phyloP scores from a whole-genome alignment of 1,140 invertebrate species.

The Chironomus tepperi region DNA sequence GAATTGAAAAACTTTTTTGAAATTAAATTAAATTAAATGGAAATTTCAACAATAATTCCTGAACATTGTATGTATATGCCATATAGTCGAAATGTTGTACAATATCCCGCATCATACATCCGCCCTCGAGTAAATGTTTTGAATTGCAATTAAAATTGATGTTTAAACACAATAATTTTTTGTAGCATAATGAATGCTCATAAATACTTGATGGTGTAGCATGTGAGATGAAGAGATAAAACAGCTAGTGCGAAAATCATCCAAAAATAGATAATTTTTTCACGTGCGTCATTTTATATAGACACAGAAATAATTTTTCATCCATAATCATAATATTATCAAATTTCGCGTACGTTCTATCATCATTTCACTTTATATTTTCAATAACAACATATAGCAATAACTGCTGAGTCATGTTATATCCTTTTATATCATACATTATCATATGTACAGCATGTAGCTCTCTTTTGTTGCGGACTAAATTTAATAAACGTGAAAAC shows the following conservation, averaged over 20 bases:
- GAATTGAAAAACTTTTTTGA: too few relatives aligned
- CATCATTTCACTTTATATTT: not conserved
- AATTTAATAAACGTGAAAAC: constrained; percentile 6
- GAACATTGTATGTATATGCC: too few relatives aligned
- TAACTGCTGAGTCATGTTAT: not conserved
- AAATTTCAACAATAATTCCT: too few relatives aligned
- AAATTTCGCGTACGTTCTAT: not conserved
- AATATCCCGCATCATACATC: too few relatives aligned
- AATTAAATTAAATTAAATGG: too few relatives aligned
- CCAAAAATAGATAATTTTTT: not conserved
- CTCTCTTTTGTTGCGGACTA: not conserved
- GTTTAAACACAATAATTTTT: not conserved
- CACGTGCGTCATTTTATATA: not conserved
- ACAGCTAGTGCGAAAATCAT: too few relatives aligned
- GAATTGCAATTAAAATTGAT: constrained; percentile 5
- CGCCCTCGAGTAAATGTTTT: not conserved
- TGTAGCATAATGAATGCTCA: too few relatives aligned
- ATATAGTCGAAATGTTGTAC: too few relatives aligned
- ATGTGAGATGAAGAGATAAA: too few relatives aligned
- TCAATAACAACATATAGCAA: not conserved
- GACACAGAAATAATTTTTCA: not conserved
- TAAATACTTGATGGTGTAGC: too few relatives aligned
- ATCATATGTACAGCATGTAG: not conserved
- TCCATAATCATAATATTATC: not conserved
- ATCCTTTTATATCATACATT: not conserved